Conservation (phyloP, 64 coral and sea anemone genomes). For the Trachythela sp. region DNA sequence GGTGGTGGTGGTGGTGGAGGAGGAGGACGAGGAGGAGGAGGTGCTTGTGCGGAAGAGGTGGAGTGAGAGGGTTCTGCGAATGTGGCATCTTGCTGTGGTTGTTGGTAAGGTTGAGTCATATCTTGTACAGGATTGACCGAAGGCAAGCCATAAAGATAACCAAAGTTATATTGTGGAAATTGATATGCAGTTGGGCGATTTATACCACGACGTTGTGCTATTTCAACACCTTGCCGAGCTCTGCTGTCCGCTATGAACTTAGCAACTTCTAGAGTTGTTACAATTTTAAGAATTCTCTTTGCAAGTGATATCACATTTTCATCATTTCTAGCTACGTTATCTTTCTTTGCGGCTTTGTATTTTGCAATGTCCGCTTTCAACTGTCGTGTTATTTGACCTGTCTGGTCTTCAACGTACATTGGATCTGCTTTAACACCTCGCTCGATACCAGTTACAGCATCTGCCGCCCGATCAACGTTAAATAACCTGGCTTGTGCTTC, state of each 20-base stretch:
- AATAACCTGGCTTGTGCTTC: slow-evolving; percentile 13
- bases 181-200: slow-evolving; percentile 10
- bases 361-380: slow-evolving; percentile 12
- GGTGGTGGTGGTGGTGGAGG: neutral
- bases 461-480: neutral
- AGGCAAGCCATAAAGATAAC: neutral
- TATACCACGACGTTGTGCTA: neutral
- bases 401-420: neutral
- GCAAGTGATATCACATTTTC: neutral
- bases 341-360: slow-evolving; percentile 1
- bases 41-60: neutral
- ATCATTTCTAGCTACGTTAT: neutral
- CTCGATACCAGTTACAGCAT: slow-evolving; percentile 11
- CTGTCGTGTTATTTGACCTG: neutral
- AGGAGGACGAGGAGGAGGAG: neutral
- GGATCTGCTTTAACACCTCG: neutral
- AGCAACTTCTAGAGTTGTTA: neutral
- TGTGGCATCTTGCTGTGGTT: neutral
- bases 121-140: neutral
- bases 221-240: neutral
- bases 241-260: slow-evolving; percentile 4
- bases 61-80: neutral
- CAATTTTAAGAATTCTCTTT: slow-evolving; percentile 3
- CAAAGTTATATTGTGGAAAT: neutral
- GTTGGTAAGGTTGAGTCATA: slow-evolving; percentile 7